phyloP scores from a whole-genome alignment of 30 jellyfish, hydroid and myxozoan species.

The Turritopsis dohrnii region DNA sequence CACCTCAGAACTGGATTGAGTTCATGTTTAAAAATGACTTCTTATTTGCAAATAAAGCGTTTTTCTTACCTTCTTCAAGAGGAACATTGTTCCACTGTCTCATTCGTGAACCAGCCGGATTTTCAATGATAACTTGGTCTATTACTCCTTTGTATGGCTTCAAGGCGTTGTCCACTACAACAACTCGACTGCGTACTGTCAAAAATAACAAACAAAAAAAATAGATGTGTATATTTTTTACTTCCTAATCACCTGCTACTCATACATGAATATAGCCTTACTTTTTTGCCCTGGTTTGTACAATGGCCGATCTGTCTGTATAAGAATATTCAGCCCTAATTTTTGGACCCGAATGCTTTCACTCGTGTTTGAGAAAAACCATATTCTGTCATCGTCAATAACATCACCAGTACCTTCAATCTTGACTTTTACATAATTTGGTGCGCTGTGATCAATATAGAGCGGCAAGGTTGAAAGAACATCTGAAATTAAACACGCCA shows the following conservation, averaged over 20 bases:
- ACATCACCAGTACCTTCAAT: conserved; percentile 25
- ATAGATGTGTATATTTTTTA: background rate
- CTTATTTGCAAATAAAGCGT: too few species aligned
- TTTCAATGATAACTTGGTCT: conserved; percentile 28
- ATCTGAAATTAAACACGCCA: background rate
- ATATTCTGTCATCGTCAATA: background rate
- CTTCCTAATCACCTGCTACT: background rate
- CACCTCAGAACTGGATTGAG: too few species aligned
- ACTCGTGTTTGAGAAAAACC: conserved; percentile 31
- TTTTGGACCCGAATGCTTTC: conserved; percentile 4
- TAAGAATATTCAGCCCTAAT: conserved; percentile 39
- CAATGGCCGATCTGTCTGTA: conserved; percentile 93
- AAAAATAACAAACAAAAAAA: background rate
- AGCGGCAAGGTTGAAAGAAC: conserved; percentile 25
- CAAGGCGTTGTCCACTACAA: conserved; percentile 16
- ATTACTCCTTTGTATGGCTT: conserved; percentile 24
- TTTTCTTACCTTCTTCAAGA: conserved; percentile 36
- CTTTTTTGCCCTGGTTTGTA: conserved; percentile 97
- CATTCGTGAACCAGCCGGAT: conserved; percentile 84
- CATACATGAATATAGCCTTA: conserved; percentile 22
- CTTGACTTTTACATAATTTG: conserved; percentile 4
- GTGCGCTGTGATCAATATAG: conserved; percentile 22
- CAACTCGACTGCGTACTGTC: conserved; percentile 1
- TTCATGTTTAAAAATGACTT: too few species aligned
- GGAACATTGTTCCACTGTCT: conserved; percentile 71